Evolutionary conservation across 2,888 invertebrate genomes (phyloP).

Genomic region (Nemoura dubitans): DNA sequence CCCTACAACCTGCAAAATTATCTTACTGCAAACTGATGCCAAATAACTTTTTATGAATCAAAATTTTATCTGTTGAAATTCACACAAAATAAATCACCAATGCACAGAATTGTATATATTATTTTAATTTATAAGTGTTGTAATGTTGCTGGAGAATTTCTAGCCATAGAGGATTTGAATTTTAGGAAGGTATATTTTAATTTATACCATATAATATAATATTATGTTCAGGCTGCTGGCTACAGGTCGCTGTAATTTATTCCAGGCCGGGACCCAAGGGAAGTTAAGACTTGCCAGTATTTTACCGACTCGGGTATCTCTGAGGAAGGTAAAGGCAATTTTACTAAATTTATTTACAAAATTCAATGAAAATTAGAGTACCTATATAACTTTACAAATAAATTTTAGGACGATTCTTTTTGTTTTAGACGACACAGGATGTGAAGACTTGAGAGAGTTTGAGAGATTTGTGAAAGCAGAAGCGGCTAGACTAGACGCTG

Average conservation of each 20-base stretch:
- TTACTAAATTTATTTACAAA: background rate
- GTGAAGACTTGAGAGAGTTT: background rate
- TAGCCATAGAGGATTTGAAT: too few species aligned
- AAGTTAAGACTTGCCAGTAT: background rate
- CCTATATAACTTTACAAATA: background rate
- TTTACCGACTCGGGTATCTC: background rate
- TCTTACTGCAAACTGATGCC: background rate
- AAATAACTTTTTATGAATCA: background rate
- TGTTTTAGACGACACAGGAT: background rate
- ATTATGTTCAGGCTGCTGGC: too few species aligned
- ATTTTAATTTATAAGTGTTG: background rate
- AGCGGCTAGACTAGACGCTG: background rate
- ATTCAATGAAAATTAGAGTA: background rate
- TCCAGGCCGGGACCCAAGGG: background rate
- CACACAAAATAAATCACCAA: background rate
- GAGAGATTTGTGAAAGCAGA: background rate
- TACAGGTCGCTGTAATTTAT: background rate
- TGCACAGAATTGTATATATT: background rate
- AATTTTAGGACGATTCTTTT: background rate
- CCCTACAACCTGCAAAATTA: background rate
- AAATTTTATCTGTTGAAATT: background rate
- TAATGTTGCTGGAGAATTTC: too few species aligned
- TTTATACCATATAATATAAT: too few species aligned
- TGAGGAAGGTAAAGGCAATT: background rate
- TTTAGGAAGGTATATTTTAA: too few species aligned